Conservation (phyloP, 53 echinoderm and acorn worm genomes). For the Zoroaster sp. region DNA sequence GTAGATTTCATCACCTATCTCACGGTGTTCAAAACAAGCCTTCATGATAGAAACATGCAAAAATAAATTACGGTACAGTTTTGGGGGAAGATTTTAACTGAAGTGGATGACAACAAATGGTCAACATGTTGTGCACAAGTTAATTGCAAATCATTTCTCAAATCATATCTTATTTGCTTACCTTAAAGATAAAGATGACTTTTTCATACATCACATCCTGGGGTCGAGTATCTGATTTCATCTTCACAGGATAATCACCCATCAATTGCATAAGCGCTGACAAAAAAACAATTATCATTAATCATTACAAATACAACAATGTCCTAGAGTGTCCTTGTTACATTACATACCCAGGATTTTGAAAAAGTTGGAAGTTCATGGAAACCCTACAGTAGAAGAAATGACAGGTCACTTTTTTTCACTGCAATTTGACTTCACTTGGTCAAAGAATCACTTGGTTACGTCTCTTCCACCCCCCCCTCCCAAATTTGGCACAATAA, state of each 20-base stretch:
- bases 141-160: not conserved
- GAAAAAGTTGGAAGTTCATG: no score
- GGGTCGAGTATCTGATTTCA: not conserved
- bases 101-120: not conserved
- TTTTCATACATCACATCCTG: constrained; percentile 62
- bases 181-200: constrained; percentile 71
- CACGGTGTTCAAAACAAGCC: constrained; percentile 56
- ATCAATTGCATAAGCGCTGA: constrained; percentile 95
- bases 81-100: not conserved
- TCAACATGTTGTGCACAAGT: not conserved
- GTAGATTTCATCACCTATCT: constrained; percentile 85
- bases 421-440: not conserved
- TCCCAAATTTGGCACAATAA: no score
- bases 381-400: not conserved
- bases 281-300: not conserved
- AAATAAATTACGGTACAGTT: not conserved
- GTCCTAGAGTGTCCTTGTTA: not conserved
- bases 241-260: constrained; percentile 85
- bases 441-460: no score
- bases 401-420: not conserved
- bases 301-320: not conserved
- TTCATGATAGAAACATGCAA: constrained; percentile 10
- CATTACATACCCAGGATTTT: no score
- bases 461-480: no score
- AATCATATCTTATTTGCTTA: constrained; percentile 6